Conservation (phyloP, 2,113 vertebrate genomes). For the Hydropotes inermis region DNA sequence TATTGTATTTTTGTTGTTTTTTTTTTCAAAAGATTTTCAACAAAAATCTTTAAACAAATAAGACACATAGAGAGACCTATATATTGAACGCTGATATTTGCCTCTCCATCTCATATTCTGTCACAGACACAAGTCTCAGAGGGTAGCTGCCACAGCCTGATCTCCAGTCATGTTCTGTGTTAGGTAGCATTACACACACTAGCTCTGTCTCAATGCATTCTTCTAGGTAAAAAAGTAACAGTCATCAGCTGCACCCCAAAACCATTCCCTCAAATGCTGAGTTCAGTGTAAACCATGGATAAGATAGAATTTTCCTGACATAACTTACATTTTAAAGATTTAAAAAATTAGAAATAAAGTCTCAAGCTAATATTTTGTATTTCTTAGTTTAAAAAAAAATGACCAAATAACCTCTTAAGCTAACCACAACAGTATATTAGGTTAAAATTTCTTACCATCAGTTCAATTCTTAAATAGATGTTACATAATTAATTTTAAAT, state of each 20-base stretch:
- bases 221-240: not conserved
- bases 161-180: not conserved
- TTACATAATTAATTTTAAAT: constrained; percentile 12
- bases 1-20: not conserved
- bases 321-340: constrained; percentile 27
- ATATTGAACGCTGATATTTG: not conserved
- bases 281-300: not conserved
- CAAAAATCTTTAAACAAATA: not conserved
- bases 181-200: not conserved
- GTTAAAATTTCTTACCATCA: not conserved
- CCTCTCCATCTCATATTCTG: not conserved
- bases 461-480: constrained; percentile 19
- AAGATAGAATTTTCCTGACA: not conserved
- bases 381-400: not conserved
- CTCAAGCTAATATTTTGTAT: constrained; percentile 18
- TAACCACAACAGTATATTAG: not conserved
- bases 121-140: not conserved
- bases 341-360: not conserved
- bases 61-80: not conserved
- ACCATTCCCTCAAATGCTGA: not conserved
- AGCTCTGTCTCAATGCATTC: not conserved
- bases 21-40: not conserved
- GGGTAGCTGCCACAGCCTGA: not conserved
- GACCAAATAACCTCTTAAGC: not conserved
- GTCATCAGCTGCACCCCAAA: not conserved